Evolutionary conservation across 2,113 vertebrate genomes (phyloP).

Genomic region (Paramormyrops kingsleyae): DNA sequence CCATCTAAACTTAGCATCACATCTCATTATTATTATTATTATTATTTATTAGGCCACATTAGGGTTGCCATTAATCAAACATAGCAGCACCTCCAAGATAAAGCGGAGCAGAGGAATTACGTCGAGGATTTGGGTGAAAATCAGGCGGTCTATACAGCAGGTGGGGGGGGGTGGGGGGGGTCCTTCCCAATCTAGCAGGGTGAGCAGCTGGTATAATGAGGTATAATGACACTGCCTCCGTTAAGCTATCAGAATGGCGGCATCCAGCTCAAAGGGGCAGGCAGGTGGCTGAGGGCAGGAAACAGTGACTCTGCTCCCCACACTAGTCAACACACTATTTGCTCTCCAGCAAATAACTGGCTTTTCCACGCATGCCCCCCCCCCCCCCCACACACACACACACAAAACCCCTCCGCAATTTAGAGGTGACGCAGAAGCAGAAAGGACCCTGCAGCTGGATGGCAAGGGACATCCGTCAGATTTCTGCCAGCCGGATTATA

Average conservation of each 20-base stretch:
- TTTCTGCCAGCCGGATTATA: background rate
- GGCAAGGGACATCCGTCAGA: background rate
- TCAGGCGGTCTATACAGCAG: background rate
- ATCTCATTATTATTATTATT: background rate
- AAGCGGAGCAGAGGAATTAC: background rate
- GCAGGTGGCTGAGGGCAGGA: background rate
- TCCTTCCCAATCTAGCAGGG: background rate
- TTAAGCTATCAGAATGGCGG: too few species aligned
- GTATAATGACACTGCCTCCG: background rate
- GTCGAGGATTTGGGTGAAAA: background rate
- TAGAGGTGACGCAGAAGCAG: background rate
- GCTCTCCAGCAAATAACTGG: background rate
- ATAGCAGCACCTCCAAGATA: background rate
- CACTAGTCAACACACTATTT: background rate
- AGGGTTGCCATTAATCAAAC: background rate
- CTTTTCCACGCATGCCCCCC: background rate
- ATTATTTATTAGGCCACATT: background rate
- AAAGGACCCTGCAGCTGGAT: background rate
- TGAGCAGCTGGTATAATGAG: background rate
- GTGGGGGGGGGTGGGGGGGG: background rate
- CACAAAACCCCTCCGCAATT: background rate
- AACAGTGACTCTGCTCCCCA: background rate
- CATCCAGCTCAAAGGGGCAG: too few species aligned
- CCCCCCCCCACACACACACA: background rate
- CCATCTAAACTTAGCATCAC: background rate